Conservation (phyloP, 2,797 vertebrate species). For the Myiotriccus ornatus region DNA sequence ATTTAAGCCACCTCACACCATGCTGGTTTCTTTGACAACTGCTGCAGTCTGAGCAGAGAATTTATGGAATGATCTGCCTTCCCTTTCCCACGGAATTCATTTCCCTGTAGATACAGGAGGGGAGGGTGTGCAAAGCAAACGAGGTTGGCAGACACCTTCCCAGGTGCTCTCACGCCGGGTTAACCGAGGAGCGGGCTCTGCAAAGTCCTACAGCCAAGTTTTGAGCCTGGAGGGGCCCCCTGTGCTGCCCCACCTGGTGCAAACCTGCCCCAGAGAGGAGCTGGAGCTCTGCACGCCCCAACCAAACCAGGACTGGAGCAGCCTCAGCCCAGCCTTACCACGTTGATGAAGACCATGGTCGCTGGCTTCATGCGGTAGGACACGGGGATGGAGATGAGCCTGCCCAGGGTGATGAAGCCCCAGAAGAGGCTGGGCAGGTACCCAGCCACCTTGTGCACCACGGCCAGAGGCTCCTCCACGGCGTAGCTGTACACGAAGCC, state of each 20-base stretch:
- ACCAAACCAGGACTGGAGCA: background rate
- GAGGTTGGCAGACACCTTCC: rapidly evolving
- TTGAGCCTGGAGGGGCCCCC: rapidly evolving
- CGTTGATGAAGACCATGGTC: constrained; percentile 84
- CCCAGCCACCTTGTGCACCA: constrained; percentile 86
- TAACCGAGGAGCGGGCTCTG: background rate
- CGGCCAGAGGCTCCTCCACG: constrained; percentile 83
- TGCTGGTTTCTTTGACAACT: background rate
- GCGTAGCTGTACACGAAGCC: constrained; percentile 94
- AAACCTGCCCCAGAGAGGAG: rapidly evolving
- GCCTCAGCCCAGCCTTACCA: constrained; percentile 77
- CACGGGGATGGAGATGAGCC: constrained; percentile 87
- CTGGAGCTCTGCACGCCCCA: background rate
- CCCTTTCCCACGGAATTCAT: background rate
- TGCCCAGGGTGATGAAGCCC: constrained; percentile 88
- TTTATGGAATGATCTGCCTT: rapidly evolving
- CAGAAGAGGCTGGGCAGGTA: constrained; percentile 91
- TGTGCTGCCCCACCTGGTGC: background rate
- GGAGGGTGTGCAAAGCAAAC: rapidly evolving
- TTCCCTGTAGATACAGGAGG: too few relatives aligned
- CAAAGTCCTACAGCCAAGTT: rapidly evolving
- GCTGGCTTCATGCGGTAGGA: constrained; percentile 82
- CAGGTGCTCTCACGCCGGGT: rapidly evolving
- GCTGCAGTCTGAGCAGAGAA: background rate
- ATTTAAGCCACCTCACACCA: background rate